Evolutionary conservation across 2,888 invertebrate species (phyloP).

Genomic region (Siphonodentalium dalli): DNA sequence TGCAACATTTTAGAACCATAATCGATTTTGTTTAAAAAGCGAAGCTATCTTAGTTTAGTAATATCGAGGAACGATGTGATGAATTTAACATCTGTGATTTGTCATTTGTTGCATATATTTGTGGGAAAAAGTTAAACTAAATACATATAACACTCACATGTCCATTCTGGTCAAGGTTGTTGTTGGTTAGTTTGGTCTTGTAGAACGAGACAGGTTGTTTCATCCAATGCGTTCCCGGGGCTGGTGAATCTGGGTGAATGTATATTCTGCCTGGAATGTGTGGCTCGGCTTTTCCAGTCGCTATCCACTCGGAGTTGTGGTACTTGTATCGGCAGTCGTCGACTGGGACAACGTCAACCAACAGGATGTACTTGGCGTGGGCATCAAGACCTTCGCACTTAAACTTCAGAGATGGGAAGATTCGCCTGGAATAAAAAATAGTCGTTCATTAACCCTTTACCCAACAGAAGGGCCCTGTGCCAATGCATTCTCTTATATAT

Average conservation of each 20-base stretch:
- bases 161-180: constrained; percentile 78
- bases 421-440: constrained; percentile 75
- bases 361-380: constrained; percentile 80
- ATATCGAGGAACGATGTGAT: too few relatives aligned
- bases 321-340: constrained; percentile 78
- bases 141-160: constrained; percentile 71
- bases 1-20: too few relatives aligned
- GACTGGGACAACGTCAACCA: constrained; percentile 80
- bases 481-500: too few relatives aligned
- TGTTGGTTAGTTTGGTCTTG: constrained; percentile 88
- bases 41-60: too few relatives aligned
- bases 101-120: too few relatives aligned
- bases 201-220: constrained; percentile 80
- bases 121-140: too few relatives aligned
- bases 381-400: constrained; percentile 80
- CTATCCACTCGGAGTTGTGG: constrained; percentile 84
- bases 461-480: too few relatives aligned
- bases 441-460: too few relatives aligned
- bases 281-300: constrained; percentile 82
- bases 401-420: constrained; percentile 89
- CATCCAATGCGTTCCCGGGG: constrained; percentile 86
- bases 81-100: too few relatives aligned
- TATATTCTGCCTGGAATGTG: constrained; percentile 78
- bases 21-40: too few relatives aligned
- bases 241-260: constrained; percentile 87